Evolutionary conservation across 2,113 vertebrate genomes (phyloP), one percentile per base, ranked within the genome.

Genomic region (Apeltes quadracus): DNA sequence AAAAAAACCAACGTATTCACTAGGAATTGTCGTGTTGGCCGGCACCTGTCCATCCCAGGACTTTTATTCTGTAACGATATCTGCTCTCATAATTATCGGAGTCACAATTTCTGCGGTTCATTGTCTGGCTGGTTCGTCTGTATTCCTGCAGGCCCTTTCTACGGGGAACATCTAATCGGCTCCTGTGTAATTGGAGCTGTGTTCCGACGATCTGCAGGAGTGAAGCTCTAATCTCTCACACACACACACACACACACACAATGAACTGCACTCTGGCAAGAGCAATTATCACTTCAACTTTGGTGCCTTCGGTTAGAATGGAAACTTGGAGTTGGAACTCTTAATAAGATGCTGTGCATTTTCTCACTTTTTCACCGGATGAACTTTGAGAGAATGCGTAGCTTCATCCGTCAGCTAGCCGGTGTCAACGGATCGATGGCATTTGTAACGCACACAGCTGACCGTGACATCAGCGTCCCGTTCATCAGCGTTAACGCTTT

Each of bases 151-250:
- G 4, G 80, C 59, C 64, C 75, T 83, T 71, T 76, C 83, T 73
- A 34, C 27, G 58, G 79, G 72, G 83, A 84, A 84, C 44, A 73
- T 81, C 64, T 76, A 68, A 84, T 84, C 70, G 62, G n/a, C 79
- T 81, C 54, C 27, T 69, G 61, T 83, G 79, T 87, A 86, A 85
- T 82, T 83, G 81, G 67, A 87, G 61, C 84, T 75, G 75, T 74
- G 78, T 78, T 78, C 78, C 79, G 70, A 87, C 75, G 76, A 84
- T 87, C 76, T 79, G 78, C 65, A 74, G 59, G 71, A 75, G 76
- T 69, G 32, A 78, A 7, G 48, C 68, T 75, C 62, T 77, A 81
- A 82, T 68, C n/a, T n/a, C n/a, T n/a, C 76, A 77, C 64, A 69
- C 80, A 32, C 72, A 29, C 65, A 73, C 46, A 48, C 34, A 34